Conservation (phyloP, 2,113 vertebrate species). For the Lophotis ruficrista region DNA sequence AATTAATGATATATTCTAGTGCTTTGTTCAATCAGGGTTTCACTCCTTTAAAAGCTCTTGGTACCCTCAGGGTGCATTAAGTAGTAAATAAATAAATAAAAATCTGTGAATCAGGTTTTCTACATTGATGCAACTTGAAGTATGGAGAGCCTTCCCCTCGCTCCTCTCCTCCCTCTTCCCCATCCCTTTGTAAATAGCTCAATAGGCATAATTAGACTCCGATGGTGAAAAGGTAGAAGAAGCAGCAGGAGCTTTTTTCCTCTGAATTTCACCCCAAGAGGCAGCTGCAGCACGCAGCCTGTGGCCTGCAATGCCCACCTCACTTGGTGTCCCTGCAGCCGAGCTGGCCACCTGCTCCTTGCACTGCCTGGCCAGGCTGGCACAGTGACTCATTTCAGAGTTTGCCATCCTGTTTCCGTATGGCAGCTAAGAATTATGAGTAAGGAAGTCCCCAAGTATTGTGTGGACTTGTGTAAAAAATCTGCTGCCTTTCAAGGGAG, state of each 20-base stretch:
- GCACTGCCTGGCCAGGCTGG: background rate
- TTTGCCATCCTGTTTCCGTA: background rate
- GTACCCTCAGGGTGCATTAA: background rate
- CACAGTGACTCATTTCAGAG: background rate
- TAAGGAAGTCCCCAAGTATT: background rate
- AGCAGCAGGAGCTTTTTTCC: background rate
- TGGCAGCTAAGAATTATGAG: background rate
- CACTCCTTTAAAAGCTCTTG: accelerated
- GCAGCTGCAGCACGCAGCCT: background rate
- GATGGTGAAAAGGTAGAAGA: background rate
- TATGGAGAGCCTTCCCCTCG: accelerated
- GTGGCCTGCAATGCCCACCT: background rate
- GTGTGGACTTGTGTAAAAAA: background rate
- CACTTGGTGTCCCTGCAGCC: background rate
- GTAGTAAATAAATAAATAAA: background rate
- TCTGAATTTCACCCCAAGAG: background rate
- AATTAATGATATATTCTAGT: background rate
- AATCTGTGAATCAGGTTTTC: background rate
- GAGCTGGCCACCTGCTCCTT: background rate
- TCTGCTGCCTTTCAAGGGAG: background rate
- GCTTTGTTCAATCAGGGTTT: background rate
- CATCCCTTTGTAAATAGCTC: background rate
- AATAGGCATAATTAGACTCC: background rate
- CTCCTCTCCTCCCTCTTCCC: background rate
- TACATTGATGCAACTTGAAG: background rate